Conservation (phyloP, 2,888 invertebrate species). For the Pomacea canaliculata region DNA sequence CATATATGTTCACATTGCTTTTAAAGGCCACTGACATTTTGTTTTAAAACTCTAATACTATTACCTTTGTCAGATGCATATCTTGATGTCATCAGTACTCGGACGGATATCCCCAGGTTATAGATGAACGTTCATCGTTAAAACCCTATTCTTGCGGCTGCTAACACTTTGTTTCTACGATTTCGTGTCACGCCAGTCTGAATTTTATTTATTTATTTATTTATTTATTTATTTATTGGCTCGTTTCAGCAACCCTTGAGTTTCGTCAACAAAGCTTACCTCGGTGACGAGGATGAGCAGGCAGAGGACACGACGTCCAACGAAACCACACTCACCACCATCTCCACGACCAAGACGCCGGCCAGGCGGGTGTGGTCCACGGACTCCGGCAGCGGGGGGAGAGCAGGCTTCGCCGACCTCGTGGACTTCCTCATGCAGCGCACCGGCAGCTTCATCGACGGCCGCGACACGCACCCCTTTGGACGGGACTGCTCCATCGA, state of each 20-base stretch:
- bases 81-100: too few relatives aligned
- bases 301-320: neutral
- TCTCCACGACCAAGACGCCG: neutral
- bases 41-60: too few relatives aligned
- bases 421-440: conserved; percentile 23
- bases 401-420: conserved; percentile 14
- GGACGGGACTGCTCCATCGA: conserved; percentile 23
- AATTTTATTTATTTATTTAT: too few relatives aligned
- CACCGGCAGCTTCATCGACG: conserved; percentile 2
- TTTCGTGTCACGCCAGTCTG: too few relatives aligned
- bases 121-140: too few relatives aligned
- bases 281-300: neutral
- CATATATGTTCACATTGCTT: too few relatives aligned
- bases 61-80: too few relatives aligned
- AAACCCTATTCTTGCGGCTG: too few relatives aligned
- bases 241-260: neutral
- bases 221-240: neutral
- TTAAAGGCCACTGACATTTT: too few relatives aligned
- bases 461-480: conserved; percentile 20
- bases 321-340: neutral
- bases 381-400: neutral
- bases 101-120: too few relatives aligned
- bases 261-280: conserved; percentile 17
- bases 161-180: too few relatives aligned
- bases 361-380: neutral